Conservation (phyloP, 2,113 vertebrate genomes). For the Ranitomeya imitator region DNA sequence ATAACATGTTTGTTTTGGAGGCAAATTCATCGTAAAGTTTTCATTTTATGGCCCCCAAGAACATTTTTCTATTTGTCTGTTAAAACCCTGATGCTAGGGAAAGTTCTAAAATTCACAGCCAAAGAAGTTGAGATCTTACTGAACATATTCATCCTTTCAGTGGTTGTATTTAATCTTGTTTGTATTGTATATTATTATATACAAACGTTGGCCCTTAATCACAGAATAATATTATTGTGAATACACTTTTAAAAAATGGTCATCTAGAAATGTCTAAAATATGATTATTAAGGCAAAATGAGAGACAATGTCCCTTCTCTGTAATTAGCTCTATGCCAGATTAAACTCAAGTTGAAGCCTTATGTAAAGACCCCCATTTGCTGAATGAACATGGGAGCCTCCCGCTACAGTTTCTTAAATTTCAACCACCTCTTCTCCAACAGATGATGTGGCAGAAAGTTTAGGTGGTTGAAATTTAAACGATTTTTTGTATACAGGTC, state of each 20-base stretch:
- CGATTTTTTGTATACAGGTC: too few species aligned
- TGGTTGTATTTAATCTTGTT: neutral
- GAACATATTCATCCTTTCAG: neutral
- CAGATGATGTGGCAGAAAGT: too few species aligned
- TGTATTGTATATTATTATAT: neutral
- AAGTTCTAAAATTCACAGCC: neutral
- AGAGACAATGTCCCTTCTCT: neutral
- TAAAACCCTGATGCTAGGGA: neutral
- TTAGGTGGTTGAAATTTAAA: too few species aligned
- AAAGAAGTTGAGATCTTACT: neutral
- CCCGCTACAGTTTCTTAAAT: too few species aligned
- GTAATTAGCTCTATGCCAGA: neutral
- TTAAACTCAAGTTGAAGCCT: neutral
- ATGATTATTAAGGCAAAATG: neutral
- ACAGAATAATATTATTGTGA: too few species aligned
- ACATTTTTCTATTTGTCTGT: neutral
- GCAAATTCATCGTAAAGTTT: neutral
- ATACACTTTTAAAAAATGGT: neutral
- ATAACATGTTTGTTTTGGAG: constrained; percentile 12
- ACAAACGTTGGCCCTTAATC: neutral
- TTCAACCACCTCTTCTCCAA: too few species aligned
- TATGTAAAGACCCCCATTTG: too few species aligned
- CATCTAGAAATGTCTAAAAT: neutral
- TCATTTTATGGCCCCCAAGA: neutral
- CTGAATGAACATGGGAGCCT: too few species aligned